phyloP scores from a whole-genome alignment of 2,888 invertebrate genomes.

The Diarsia dahlii region DNA sequence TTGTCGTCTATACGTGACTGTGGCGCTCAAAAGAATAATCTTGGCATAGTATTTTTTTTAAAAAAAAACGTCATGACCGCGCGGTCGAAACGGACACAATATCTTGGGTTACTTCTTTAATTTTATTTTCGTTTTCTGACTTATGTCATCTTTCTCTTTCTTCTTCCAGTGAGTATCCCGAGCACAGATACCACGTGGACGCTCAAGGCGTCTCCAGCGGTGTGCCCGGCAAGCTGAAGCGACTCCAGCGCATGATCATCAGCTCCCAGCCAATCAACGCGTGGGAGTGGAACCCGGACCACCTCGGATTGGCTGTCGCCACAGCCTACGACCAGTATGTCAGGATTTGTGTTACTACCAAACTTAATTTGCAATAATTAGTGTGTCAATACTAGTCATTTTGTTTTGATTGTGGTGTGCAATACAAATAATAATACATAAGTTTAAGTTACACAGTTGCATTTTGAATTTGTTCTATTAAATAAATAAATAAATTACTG shows the following conservation, averaged over 20 bases:
- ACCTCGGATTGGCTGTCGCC: constrained; percentile 96
- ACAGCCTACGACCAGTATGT: constrained; percentile 98
- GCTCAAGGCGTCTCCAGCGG: constrained; percentile 94
- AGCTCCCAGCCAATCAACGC: constrained; percentile 97
- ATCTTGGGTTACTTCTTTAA: neutral
- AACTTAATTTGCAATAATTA: constrained; percentile 92
- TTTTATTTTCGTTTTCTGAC: too few relatives aligned
- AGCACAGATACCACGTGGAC: constrained; percentile 93
- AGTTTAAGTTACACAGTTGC: constrained; percentile 14
- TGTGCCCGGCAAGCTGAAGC: constrained; percentile 93
- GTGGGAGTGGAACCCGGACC: constrained; percentile 98
- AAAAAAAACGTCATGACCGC: too few relatives aligned
- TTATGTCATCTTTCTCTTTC: neutral
- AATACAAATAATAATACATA: constrained; percentile 40
- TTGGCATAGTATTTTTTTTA: too few relatives aligned
- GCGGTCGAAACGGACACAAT: too few relatives aligned
- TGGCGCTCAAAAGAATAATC: too few relatives aligned
- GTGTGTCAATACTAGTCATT: neutral
- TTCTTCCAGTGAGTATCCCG: constrained; percentile 92
- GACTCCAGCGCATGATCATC: constrained; percentile 95
- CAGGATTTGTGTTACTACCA: constrained; percentile 96
- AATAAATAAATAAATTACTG: too few relatives aligned
- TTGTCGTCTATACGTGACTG: too few relatives aligned
- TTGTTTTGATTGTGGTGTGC: constrained; percentile 13
- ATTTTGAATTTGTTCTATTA: constrained; percentile 3